Base-by-base conservation (phyloP, 2,888 invertebrate species). In the Hirudinaria manillensis region DNA sequence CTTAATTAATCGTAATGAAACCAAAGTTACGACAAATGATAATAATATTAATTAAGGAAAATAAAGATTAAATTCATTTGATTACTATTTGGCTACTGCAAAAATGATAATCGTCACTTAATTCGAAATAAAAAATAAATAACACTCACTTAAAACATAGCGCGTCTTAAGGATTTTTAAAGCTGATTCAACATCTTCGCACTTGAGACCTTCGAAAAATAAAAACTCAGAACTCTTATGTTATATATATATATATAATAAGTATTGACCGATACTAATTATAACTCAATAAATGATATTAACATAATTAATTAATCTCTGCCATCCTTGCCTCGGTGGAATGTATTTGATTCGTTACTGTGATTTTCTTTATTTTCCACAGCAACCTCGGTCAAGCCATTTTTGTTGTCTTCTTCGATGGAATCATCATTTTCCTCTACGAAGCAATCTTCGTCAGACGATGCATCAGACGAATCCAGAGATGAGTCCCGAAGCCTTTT, bases 391-490 rank as follows among this genome's bases (percentile, higher is more conserved):
- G 10, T 61, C 7, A 27, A 4, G n/a, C 13, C 29, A 7, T 61
- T 29, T 7, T 61, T 61, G 24, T 2, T 61, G 24, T 61, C 61
- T 19, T 61, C 29, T 24, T 27, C 13, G 6, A 27, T 61, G 6
- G 29, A 29, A 61, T 36, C 6, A 65, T 24, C 66, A 34, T 36
- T 34, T 34, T 68, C 68, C 6, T 68, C 68, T 6, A 36, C n/a
- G 36, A 68, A 68, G 68, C 34, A 68, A 68, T 68, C 68, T 34
- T 68, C 68, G 19, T 68, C 68, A 29, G 68, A 68, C n/a, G 68
- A 34, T n/a, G 68, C n/a, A 4, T 32, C 21, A 1, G 68, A 68
- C n/a, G 68, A 68, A 68, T 68, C 68, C n/a, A 68, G 13, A 16
- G 68, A 32, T 1, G 68, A 68, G 27, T 68, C 32, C 21, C 32